These are phyloP conservation scores for Vulpes vulpes DNA, from an alignment of 2,113 vertebrate genomes.

Conservation along the genomic window DNA sequence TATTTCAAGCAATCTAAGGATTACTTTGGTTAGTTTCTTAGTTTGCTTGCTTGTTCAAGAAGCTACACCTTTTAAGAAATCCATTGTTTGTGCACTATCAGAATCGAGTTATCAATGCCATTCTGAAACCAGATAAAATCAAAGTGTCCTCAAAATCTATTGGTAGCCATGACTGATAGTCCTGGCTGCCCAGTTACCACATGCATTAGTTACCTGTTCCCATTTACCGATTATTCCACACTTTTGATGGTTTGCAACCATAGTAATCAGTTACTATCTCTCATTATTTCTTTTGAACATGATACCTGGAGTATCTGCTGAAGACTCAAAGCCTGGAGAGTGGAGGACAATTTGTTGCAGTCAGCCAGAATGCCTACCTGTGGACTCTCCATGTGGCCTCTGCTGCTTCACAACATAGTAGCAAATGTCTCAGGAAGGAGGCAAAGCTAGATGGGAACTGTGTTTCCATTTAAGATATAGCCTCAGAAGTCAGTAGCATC, in stretches of 20 bases:
- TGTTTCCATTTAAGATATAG: background rate
- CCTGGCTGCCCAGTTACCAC: background rate
- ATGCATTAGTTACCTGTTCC: background rate
- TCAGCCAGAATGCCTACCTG: background rate
- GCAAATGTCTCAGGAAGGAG: background rate
- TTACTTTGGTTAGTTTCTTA: background rate
- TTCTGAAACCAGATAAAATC: constrained; percentile 7
- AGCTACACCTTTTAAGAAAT: background rate
- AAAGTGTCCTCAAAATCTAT: background rate
- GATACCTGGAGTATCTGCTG: background rate
- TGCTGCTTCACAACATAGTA: background rate
- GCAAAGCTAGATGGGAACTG: background rate
- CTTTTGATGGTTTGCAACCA: background rate
- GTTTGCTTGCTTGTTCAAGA: background rate
- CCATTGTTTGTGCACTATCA: background rate
- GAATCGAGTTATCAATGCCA: background rate
- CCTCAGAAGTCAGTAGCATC: background rate
- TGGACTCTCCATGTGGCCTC: background rate
- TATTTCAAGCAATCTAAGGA: constrained; percentile 33
- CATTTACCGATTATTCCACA: background rate
- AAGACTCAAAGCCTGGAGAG: background rate
- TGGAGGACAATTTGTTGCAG: background rate
- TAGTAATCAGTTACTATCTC: background rate
- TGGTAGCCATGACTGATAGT: background rate
- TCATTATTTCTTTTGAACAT: background rate